Evolutionary conservation across 2,888 invertebrate species (phyloP).

Genomic region (Synanthedon formicaeformis): DNA sequence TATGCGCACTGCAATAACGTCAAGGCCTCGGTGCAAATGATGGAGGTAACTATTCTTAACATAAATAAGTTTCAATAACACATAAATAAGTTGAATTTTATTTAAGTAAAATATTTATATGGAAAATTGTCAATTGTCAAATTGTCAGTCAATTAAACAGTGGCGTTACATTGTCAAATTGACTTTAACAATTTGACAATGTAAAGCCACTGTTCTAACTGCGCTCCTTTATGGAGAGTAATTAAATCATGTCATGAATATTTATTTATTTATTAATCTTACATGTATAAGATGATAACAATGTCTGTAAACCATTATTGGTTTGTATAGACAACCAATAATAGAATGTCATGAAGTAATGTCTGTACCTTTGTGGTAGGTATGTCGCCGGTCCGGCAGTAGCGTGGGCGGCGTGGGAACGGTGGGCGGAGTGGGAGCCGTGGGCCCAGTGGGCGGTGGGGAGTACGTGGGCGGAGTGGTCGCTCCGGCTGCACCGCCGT

Average conservation of each 20-base stretch:
- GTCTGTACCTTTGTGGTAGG: slow-evolving; percentile 23
- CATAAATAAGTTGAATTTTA: not conserved
- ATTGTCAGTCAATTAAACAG: too few relatives aligned
- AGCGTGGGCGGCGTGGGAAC: slow-evolving; percentile 21
- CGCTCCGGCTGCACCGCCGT: slow-evolving; percentile 55
- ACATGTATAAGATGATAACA: too few relatives aligned
- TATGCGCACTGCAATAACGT: slow-evolving; percentile 98
- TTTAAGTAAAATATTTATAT: not conserved
- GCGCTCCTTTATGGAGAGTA: too few relatives aligned
- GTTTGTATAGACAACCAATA: too few relatives aligned
- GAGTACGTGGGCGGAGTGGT: slow-evolving; percentile 62
- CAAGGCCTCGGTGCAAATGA: slow-evolving; percentile 97
- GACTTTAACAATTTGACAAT: too few relatives aligned
- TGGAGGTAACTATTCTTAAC: slow-evolving; percentile 76
- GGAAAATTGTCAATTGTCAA: too few relatives aligned
- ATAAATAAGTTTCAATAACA: not conserved
- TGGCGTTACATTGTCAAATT: too few relatives aligned
- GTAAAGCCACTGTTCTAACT: too few relatives aligned
- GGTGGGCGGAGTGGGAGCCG: slow-evolving; percentile 35
- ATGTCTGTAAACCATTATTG: too few relatives aligned
- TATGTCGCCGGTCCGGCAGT: slow-evolving; percentile 60
- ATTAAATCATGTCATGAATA: too few relatives aligned
- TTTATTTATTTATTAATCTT: too few relatives aligned
- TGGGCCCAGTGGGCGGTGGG: slow-evolving; percentile 34
- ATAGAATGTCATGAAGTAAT: not conserved